Base-by-base conservation (phyloP, 2,888 invertebrate species). In the Gortyna flavago region DNA sequence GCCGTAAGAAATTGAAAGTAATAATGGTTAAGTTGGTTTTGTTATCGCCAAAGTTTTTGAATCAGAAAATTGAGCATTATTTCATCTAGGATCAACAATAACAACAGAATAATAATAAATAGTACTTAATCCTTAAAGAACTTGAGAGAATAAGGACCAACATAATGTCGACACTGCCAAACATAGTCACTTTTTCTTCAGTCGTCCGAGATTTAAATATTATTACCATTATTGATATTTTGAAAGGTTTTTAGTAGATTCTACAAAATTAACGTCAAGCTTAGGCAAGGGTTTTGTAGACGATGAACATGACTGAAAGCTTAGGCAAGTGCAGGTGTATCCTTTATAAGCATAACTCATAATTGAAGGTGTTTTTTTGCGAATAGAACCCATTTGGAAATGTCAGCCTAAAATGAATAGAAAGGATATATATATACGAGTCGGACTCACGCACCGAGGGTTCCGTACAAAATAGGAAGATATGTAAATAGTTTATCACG, bases 61-160 rank as follows among this genome's bases (percentile, higher is more conserved):
- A 62, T 67, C 13, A 74, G 13, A 70, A 75, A 74, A 16, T 75
- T 80, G 11, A 35, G 32, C 1, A 61, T 51, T 62, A 62, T 59
- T 67, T 38, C 2, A 18, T 54, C 3, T 38, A 69, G 44, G 2
- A 73, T 38, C 25, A 16, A 54, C 29, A 62, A 35, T 18, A 65
- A 61, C 16, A 68, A 67, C 35, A 75, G 54, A 72, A 78, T 72
- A 74, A 66, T 81, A 66, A 78, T 67, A 44, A 68, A 75, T 54
- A 35, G 41, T 41, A 16, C 41, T 41, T 41, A 41, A 9, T 25
- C 9, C 16, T 35, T n/a, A 67, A 25, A 35, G 21, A 44, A 44
- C n/a, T 35, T 44, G 4, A 54, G 13, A 51, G 18, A 69, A 51
- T 29, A 66, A 62, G n/a, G 7, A 62, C 25, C 21, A 71, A 44